Conservation (phyloP, 2,113 vertebrate genomes). For the Channa maculata region DNA sequence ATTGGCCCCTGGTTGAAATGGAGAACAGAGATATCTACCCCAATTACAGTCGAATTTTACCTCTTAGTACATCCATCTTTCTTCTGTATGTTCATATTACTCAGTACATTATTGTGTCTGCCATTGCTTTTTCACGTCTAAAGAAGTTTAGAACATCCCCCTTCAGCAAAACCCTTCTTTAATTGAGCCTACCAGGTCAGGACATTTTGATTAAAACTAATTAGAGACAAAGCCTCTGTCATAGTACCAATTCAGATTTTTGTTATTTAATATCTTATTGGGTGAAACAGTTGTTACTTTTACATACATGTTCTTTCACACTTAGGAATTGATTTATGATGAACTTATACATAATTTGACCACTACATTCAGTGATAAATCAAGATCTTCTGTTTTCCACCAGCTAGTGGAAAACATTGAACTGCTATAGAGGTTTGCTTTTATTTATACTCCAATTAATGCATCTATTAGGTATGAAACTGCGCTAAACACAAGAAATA, state of each 20-base stretch:
- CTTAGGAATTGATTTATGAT: background rate
- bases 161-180: constrained; percentile 48
- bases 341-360: background rate
- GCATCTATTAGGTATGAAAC: constrained; percentile 10
- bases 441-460: constrained; percentile 18
- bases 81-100: constrained; percentile 64
- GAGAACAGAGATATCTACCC: constrained; percentile 82
- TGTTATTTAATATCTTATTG: constrained; percentile 24
- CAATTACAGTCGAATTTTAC: constrained; percentile 85
- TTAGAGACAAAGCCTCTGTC: constrained; percentile 28
- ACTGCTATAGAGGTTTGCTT: background rate
- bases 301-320: constrained; percentile 10
- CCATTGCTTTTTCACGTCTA: constrained; percentile 63
- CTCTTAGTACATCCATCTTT: constrained; percentile 79
- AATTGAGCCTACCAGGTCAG: constrained; percentile 43
- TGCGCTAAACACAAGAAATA: constrained; percentile 14
- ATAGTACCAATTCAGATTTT: constrained; percentile 41
- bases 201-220: constrained; percentile 39
- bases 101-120: constrained; percentile 42
- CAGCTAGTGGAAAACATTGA: constrained; percentile 1
- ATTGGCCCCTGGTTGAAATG: constrained; percentile 83
- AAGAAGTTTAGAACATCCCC: constrained; percentile 53
- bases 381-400: background rate
- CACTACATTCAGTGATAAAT: background rate
- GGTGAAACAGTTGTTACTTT: constrained; percentile 26